A percentile compares a stretch with the other conserved stretches of the same genome.
These are phyloP conservation scores for Protophormia terraenovae DNA, from an alignment of 2,888 invertebrate species.

Conservation along the genomic window DNA sequence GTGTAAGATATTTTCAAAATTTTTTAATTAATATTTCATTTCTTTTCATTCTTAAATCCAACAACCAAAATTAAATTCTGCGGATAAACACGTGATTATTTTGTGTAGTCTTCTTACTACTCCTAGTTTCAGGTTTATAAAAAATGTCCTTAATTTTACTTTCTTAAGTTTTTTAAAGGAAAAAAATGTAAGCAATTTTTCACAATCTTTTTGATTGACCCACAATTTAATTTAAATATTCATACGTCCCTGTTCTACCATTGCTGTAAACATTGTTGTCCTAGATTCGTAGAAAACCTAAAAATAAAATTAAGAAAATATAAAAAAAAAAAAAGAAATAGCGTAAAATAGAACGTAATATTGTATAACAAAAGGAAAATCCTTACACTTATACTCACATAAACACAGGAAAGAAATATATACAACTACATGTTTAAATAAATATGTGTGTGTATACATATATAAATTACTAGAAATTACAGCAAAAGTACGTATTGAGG, in stretches of 20 bases:
- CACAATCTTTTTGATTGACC: background rate
- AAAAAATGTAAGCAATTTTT: background rate
- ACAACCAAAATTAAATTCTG: no score
- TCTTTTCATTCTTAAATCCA: no score
- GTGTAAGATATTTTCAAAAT: no score
- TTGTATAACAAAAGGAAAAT: background rate
- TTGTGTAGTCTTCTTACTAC: no score
- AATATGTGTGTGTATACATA: background rate
- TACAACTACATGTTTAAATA: background rate
- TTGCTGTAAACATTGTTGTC: background rate
- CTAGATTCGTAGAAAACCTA: slow-evolving; percentile 18
- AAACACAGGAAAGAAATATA: background rate
- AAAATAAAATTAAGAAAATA: background rate
- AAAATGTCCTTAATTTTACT: no score
- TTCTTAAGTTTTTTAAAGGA: no score
- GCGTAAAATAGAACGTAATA: background rate
- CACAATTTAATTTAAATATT: background rate
- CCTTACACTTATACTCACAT: background rate
- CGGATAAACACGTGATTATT: no score
- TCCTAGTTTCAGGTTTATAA: no score
- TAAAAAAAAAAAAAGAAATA: background rate
- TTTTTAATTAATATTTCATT: no score
- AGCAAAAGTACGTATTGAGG: slow-evolving; percentile 53
- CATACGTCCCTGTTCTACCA: background rate
- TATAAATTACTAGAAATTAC: slow-evolving; percentile 58